Base-by-base conservation (phyloP, 2,888 invertebrate species). In the Apodemia hepburni region DNA sequence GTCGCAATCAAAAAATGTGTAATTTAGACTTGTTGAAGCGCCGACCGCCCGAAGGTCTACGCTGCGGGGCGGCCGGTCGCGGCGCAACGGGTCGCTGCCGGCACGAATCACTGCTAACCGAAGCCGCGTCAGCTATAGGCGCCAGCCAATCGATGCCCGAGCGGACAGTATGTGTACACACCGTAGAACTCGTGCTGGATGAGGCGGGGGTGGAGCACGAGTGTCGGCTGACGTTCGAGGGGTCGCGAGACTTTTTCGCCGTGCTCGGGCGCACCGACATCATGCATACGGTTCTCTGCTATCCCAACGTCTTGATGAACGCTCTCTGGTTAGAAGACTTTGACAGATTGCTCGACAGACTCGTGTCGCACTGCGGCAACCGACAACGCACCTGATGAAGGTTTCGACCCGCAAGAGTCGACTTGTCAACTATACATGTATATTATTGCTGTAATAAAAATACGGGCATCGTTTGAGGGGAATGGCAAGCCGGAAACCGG, bases 81-180 rank as follows among this genome's bases (percentile, higher is more conserved):
- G 58, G 33, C 59, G 38, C 29, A 12, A 18, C 38, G 18, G 38
- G 18, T 59, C 59, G 38, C 4, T 59, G 59, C 18, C 17, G 35
- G 18, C 59, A 59, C 59, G 33, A 38, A 42, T 42, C 59, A 7
- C 42, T 33, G 59, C 38, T 38, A 17, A 12, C 35, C 38, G 59
- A 59, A 29, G 18, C 51, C 45, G 33, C 58, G 51, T 57, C 61
- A 27, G 51, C 49, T 27, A 57, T 61, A 58, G 42, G 18, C 27
- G 17, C 18, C 42, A n/a, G 45, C 27, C 27, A 47, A 60, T n/a
- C 60, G 9, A 22, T 45, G 29, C 35, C 60, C 45, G 27, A 27
- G 51, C 54, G 45, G 35, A 18, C 64, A 77, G n/a, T 73, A n/a
- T 51, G 29, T 60, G 60, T 47, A 49, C 54, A 61, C 49, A 58